Base-by-base conservation (phyloP, 2,888 invertebrate species). In the Acronicta alni region DNA sequence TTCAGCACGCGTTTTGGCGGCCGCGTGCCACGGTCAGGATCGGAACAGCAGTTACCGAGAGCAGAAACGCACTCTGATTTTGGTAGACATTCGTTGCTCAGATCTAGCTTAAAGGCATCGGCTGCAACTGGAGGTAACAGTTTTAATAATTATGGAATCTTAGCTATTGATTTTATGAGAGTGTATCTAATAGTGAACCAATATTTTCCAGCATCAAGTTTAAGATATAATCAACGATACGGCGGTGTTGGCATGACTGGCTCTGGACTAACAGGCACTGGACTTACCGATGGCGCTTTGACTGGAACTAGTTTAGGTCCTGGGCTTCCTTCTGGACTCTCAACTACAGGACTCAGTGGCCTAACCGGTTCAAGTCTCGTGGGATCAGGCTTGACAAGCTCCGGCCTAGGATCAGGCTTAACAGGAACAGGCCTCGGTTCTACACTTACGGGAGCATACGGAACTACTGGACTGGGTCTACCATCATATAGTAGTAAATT, bases 1-100 rank as follows among this genome's bases (percentile, higher is more conserved):
- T 82, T 30, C 76, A 92, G 92, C 68, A 88, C 90, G 1, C 83
- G 93, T 12, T 93, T 92, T 54, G 91, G 93, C n/a, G 90, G 92
- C 4, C 82, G 93, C 56, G 96, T 98, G 90, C 97, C 98, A 15
- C 95, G 98, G 54, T 98, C 98, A 51, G 98, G 98, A 18, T 98
- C 98, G 41, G 98, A 98, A 90, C 98, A 98, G 88, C 98, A 98
- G 88, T 91, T 98, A 73, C 98, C 98, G 9, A 95, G 97, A 52
- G 97, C 98, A 10, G 98, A 98, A 89, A 93, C 93, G 0, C 98
- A 98, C 85, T 96, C 97, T 0, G 98, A 98, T 87, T 98, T 97
- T 79, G 97, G 97, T 17, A 94, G 97, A 64, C 97, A 97, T 84
- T 97, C 97, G n/a, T 90, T 97, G 71, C 94, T 98, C 57, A 95